Evolutionary conservation across 2,888 invertebrate species (phyloP), one percentile per base, ranked within the genome.

Genomic region (Pyralis farinalis): DNA sequence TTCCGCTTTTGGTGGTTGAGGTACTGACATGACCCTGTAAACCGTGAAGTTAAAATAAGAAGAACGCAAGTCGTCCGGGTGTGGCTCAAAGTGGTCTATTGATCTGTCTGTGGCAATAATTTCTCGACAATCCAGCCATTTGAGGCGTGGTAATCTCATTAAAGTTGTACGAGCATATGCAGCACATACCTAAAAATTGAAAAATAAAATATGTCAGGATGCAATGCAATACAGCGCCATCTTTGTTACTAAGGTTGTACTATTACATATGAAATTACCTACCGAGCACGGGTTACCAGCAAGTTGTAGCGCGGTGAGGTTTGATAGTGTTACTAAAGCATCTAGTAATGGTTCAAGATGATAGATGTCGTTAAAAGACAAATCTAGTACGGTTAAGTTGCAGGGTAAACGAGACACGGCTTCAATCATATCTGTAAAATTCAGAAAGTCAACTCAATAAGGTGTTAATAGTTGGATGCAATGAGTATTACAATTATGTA

Each of bases 241-340:
- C 79, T 79, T 12, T 30, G 9, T 6, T 11, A 10, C 1, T 0
- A 2, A 16, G 7, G 1, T 29, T 20, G 11, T 27, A 42, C 10
- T 44, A 28, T 11, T 10, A 31, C 2, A 3, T 12, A 8, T 1
- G 12, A 10, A 8, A 11, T 31, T 12, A 47, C 63, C 21, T 67
- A 92, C 92, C 62, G 90, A 73, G 55, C 92, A 92, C 3, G 92
- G 92, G 63, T 92, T 92, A 34, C 92, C 92, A 43, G 86, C 76
- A 21, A 92, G 77, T 35, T 72, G 64, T 10, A 92, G 63, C 7
- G 85, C 73, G n/a, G 51, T 60, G 5, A 92, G 69, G 41, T 63
- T 67, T 9, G 76, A 72, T 29, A 92, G 55, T 3, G 32, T 39
- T 2, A 53, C 53, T 25, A 91, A 42, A 7, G 66, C 63, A 44